Base-by-base conservation (phyloP, 2,797 vertebrate species). In the Fringilla coelebs region DNA sequence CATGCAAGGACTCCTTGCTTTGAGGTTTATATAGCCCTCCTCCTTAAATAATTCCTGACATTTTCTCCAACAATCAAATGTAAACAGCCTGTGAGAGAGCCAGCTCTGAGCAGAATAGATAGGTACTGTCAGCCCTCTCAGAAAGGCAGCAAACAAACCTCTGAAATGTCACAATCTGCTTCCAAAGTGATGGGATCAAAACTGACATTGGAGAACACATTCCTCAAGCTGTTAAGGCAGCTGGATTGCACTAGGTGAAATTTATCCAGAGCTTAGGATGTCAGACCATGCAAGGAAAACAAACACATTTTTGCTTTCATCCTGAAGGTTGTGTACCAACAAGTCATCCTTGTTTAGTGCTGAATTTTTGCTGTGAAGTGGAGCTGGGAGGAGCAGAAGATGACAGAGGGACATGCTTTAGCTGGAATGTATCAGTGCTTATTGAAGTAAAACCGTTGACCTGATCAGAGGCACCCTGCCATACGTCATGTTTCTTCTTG, bases 81-180 rank as follows among this genome's bases (percentile, higher is more conserved):
- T 95, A 96, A 96, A 94, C 85, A 96, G 91, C 75, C 92, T 96
- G 96, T 60, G 82, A 25, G 72, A 83, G 91, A 96, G 95, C 91
- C 82, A 67, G 46, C 90, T 89, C 95, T 88, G 86, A 90, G 81
- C 87, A 89, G 80, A 94, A 95, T 78, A 90, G 94, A 96, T 94
- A 94, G 96, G 94, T 94, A 85, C 93, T 93, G 95, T 95, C 96
- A 95, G 86, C 89, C 91, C 76, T 85, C 82, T 94, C 40, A 0
- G 85, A 91, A 60, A 90, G 88, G 94, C 93, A 94, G 96, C 93
- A 93, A 95, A 89, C 58, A 78, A 96, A 90, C 92, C 90, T 92
- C 97, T 96, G 97, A 97, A 97, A 97, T 96, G 95, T 95, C 95
- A 95, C 96, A 65, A 93, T 95, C 96, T 92, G 94, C 93, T 96